Evolutionary conservation across 2,888 invertebrate species (phyloP).

Genomic region (Heliconius hortense): DNA sequence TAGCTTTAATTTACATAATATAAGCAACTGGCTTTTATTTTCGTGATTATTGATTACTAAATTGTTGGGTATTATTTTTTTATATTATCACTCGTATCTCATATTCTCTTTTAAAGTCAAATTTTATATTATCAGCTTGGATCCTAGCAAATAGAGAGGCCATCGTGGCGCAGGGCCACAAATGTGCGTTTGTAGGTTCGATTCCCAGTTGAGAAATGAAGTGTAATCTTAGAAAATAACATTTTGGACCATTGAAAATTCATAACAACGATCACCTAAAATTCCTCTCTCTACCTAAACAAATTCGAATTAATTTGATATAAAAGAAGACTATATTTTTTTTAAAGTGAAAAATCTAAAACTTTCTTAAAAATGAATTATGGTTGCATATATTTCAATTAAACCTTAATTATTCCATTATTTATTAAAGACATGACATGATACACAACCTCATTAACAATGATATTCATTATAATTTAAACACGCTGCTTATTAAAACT

Average conservation of each 20-base stretch:
- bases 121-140: too few species aligned
- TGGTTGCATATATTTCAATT: background rate
- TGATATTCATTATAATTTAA: background rate
- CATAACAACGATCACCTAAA: too few species aligned
- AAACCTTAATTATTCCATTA: background rate
- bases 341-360: background rate
- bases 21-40: conserved; percentile 3
- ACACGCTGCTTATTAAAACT: background rate
- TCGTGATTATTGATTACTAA: conserved; percentile 11
- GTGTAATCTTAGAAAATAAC: too few species aligned
- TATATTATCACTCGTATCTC: background rate
- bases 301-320: too few species aligned
- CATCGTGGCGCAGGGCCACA: too few species aligned
- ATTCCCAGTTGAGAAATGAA: too few species aligned
- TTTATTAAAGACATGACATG: background rate
- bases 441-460: background rate
- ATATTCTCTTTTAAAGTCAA: too few species aligned
- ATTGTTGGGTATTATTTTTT: background rate
- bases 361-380: background rate
- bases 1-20: background rate
- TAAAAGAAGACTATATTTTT: too few species aligned
- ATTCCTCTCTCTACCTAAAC: too few species aligned
- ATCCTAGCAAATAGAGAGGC: too few species aligned
- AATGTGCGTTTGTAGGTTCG: too few species aligned
- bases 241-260: too few species aligned